Percentiles rank a stretch among this genome's conserved stretches.
These are phyloP conservation scores for Oxystoma pomonae DNA, from an alignment of 2,888 invertebrate species.

Conservation along the genomic window DNA sequence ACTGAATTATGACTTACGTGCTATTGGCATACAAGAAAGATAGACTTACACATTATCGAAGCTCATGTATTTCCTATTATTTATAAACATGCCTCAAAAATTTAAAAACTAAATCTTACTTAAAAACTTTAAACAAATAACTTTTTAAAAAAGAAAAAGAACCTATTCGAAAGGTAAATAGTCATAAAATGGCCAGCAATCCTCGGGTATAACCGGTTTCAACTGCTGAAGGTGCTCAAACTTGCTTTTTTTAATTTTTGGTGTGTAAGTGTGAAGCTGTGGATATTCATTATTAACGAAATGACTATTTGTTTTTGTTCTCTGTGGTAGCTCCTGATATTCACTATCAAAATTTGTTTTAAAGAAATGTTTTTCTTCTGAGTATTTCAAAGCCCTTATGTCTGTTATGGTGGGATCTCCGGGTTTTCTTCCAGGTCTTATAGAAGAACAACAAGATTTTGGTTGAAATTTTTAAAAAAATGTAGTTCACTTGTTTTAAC, in stretches of 20 bases:
- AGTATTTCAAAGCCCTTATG: conserved; percentile 14
- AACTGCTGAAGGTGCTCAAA: conserved; percentile 15
- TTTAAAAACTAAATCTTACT: neutral
- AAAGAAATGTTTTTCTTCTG: conserved; percentile 10
- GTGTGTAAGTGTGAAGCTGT: conserved; percentile 1
- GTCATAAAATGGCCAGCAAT: conserved; percentile 17
- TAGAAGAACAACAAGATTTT: conserved; percentile 19
- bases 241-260: conserved; percentile 8
- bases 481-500: conserved; percentile 9
- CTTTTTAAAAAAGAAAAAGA: neutral
- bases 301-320: conserved; percentile 1
- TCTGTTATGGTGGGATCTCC: conserved; percentile 10
- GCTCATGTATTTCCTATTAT: neutral
- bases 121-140: neutral
- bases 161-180: conserved; percentile 7
- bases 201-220: conserved; percentile 7
- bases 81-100: neutral
- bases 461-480: conserved; percentile 16
- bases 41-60: neutral
- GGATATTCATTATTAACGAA: neutral
- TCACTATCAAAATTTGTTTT: conserved; percentile 8
- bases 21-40: neutral
- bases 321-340: conserved; percentile 7
- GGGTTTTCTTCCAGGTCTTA: conserved; percentile 18
- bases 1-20: neutral